Evolutionary conservation across 2,888 invertebrate species (phyloP).

Genomic region (Diaphora mendica): DNA sequence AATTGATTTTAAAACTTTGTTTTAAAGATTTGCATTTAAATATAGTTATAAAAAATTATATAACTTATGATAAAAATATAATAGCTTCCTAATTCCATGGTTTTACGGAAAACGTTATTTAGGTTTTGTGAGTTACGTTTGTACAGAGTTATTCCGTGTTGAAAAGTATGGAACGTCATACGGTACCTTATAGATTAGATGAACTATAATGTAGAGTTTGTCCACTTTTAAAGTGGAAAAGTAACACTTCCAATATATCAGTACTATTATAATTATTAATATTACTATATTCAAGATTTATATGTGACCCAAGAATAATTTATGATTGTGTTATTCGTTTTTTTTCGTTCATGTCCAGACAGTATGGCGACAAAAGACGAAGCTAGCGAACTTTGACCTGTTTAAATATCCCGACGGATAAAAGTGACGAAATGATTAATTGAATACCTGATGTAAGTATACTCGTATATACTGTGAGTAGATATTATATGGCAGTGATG

Average conservation of each 20-base stretch:
- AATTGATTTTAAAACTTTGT: too few species aligned
- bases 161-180: too few species aligned
- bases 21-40: too few species aligned
- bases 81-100: too few species aligned
- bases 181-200: too few species aligned
- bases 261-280: slow-evolving; percentile 29
- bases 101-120: too few species aligned
- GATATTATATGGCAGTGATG: too few species aligned
- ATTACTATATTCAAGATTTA: slow-evolving; percentile 42
- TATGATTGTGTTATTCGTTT: slow-evolving; percentile 55
- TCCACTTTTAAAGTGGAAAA: slow-evolving; percentile 29
- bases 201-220: neutral
- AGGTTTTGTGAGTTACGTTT: too few species aligned
- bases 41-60: too few species aligned
- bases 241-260: neutral
- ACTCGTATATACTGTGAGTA: neutral
- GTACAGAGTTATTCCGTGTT: too few species aligned
- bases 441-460: slow-evolving; percentile 19
- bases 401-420: slow-evolving; percentile 15
- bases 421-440: slow-evolving; percentile 38
- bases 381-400: slow-evolving; percentile 18
- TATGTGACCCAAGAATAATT: slow-evolving; percentile 45
- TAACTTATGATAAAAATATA: too few species aligned
- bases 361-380: slow-evolving; percentile 45
- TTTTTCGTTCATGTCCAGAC: slow-evolving; percentile 46